phyloP scores from a whole-genome alignment of 2,113 vertebrate species.

The Acanthisitta chloris region DNA sequence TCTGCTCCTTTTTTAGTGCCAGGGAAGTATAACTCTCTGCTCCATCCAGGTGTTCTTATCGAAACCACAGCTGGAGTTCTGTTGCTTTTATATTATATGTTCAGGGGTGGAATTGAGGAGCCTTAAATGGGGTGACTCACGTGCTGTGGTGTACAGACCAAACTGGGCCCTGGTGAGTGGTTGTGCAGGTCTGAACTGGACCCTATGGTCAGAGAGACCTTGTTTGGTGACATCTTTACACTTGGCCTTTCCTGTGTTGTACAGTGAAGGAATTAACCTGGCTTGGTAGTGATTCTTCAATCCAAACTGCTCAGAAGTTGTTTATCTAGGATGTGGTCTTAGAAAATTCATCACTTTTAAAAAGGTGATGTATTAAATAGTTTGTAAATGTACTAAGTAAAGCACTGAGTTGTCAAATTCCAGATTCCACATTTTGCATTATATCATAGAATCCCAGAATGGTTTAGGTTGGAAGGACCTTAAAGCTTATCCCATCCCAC shows the following conservation, averaged over 20 bases:
- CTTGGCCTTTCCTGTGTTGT: not conserved
- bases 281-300: not conserved
- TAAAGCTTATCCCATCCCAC: not conserved
- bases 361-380: not conserved
- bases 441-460: not conserved
- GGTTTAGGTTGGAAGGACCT: not conserved
- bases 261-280: not conserved
- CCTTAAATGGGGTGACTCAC: not conserved
- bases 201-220: not conserved
- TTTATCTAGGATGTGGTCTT: not conserved
- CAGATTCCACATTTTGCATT: not conserved
- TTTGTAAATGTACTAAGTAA: not conserved
- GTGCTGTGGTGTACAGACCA: not conserved
- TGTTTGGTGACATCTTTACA: not conserved
- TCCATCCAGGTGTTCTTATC: not conserved
- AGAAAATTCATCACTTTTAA: not conserved
- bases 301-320: not conserved
- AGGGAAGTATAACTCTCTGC: accelerated
- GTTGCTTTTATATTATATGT: accelerated
- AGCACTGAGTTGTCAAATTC: not conserved
- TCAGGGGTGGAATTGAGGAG: not conserved
- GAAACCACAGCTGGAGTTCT: not conserved
- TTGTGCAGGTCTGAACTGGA: not conserved
- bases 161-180: not conserved
- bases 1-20: not conserved